Percentiles rank a stretch among this genome's conserved stretches.
Evolutionary conservation across 2,888 invertebrate genomes (phyloP).

Genomic region (Megastigmus dorsalis): DNA sequence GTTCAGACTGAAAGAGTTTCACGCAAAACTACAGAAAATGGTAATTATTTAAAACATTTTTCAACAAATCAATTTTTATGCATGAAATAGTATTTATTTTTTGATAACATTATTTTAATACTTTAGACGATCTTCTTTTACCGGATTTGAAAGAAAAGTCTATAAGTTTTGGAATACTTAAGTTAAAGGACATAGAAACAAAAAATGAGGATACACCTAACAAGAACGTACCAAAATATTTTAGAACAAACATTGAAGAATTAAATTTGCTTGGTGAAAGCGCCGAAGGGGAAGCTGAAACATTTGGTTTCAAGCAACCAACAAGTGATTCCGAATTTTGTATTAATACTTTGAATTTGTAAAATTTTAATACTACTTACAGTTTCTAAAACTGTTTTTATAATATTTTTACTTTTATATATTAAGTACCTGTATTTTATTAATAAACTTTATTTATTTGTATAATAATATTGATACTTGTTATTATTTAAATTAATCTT

Average conservation of each 20-base stretch:
- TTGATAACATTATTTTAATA: constrained; percentile 2
- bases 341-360: constrained; percentile 64
- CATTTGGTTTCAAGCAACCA: constrained; percentile 45
- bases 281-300: constrained; percentile 54
- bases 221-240: constrained; percentile 46
- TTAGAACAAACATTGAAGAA: constrained; percentile 63
- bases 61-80: too few relatives aligned
- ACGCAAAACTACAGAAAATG: constrained; percentile 58
- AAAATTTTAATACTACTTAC: constrained; percentile 44
- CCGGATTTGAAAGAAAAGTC: constrained; percentile 50
- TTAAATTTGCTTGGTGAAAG: constrained; percentile 64
- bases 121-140: constrained; percentile 60
- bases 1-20: constrained; percentile 27
- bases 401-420: constrained; percentile 53
- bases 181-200: constrained; percentile 40
- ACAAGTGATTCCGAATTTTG: constrained; percentile 57
- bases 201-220: constrained; percentile 33
- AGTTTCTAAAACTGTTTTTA: constrained; percentile 43
- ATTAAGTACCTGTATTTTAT: constrained; percentile 40
- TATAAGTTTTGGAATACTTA: constrained; percentile 33
- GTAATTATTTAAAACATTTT: constrained; percentile 58
- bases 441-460: constrained; percentile 51
- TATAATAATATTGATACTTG: constrained; percentile 7
- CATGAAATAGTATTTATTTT: too few relatives aligned
- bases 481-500: not conserved